Evolutionary conservation across 2,888 invertebrate species (phyloP), one percentile per base, ranked within the genome.

Genomic region (Stenoptilia bipunctidactyla): DNA sequence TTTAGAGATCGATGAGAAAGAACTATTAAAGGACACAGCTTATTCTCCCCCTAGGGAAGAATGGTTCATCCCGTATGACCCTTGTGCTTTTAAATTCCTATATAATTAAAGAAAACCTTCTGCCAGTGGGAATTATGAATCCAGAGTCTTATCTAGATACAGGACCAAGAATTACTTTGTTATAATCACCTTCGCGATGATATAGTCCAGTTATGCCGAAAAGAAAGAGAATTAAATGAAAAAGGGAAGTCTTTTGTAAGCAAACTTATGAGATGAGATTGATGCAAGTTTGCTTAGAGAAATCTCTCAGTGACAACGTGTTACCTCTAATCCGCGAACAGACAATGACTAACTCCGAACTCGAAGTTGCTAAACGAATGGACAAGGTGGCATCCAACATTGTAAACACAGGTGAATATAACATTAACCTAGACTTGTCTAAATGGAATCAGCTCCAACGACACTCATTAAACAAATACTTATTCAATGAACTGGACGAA

Each of bases 321-420:
- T 33, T 42, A 1, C 43, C 43, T 1, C 33, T 36, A 10, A 36
- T 43, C 1, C 27, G 15, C 9, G 40, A 40, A 40, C 43, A 43
- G 12, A 43, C 43, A 4, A 43, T 43, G 43, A 43, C 43, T 2
- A 40, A 40, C 20, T 20, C 43, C 9, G 43, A 43, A 9, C 12
- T 43, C 1, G 43, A 43, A 36, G 43, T 43, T 1, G 14, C 36
- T 1, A 40, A 43, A 20, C 20, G 20, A 5, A 20, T 20, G 20
- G 20, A 20, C 20, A 20, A 20, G 8, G 20, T 20, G 8, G 20
- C 20, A 5, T 20, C 20, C 4, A 20, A 20, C 20, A 20, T 20
- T 5, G 8, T 5, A 20, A 8, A 20, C 3, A 20, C 3, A 20
- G 20, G 20, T 20, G 4, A 20, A 5, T 3, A 3, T 5, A 20